Base-by-base conservation (phyloP, 2,888 invertebrate species). In the Hirtodrosophila confusa region DNA sequence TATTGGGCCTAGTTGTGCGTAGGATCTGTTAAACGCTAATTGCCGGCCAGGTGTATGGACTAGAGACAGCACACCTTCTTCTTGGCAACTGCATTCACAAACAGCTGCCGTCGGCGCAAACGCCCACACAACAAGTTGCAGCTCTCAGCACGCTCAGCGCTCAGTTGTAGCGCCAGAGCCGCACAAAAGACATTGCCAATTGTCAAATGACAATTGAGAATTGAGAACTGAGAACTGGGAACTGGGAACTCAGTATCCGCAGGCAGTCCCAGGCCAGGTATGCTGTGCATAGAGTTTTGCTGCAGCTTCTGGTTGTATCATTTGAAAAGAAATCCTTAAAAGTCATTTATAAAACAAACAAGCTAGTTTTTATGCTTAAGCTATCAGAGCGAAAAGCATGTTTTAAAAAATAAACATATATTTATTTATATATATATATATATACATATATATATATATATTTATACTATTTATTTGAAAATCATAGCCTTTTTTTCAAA, bases 61-160 rank as follows among this genome's bases (percentile, higher is more conserved):
- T 31, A 33, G 40, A 35, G 56, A 69, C 31, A 17, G 51, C 58
- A 60, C 70, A 63, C 55, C 55, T 31, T 24, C 29, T 49, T 48
- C 36, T 37, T 24, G n/a, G 40, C 55, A 47, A 39, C 44, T 47
- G 36, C 64, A 37, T 29, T 61, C 37, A 31, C 24, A 27, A 48
- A 33, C 37, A 37, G 40, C 67, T 63, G 74, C 68, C 78, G 74
- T 47, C 74, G 78, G 78, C 62, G 62, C 39, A 39, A 53, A 70
- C 74, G 78, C 74, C 74, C 74, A 74, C 74, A 74, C 74, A 74
- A 74, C 74, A 74, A 77, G 73, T 74, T 74, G 61, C 41, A 49
- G 65, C 66, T 43, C 71, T 36, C 55, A 71, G 60, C 65, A 70
- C n/a, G n/a, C 45, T 10, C 58, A 31, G 27, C 5, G 6, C 6